phyloP scores from a whole-genome alignment of 2,888 invertebrate species.

The Perizoma flavofasciatum region DNA sequence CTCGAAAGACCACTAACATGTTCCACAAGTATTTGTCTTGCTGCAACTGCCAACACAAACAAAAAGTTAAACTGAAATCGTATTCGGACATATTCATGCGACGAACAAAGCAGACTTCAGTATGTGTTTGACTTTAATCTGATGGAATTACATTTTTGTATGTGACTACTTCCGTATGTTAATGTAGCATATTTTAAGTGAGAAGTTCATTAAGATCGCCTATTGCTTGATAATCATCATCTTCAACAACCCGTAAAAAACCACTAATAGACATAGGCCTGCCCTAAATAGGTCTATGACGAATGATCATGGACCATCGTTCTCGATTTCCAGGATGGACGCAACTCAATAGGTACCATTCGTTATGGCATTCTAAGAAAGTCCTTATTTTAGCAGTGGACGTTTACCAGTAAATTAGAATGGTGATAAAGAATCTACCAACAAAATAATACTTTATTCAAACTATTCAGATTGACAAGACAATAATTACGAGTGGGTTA shows the following conservation, averaged over 20 bases:
- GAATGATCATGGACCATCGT: too few species aligned
- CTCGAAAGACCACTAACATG: constrained; percentile 44
- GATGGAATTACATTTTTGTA: constrained; percentile 10
- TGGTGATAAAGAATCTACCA: too few species aligned
- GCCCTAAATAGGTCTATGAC: too few species aligned
- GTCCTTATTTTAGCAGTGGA: neutral
- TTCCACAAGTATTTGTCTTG: constrained; percentile 46
- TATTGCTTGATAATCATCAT: too few species aligned
- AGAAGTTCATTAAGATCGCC: neutral
- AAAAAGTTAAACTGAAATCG: constrained; percentile 29
- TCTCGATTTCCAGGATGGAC: too few species aligned
- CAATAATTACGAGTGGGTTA: constrained; percentile 16
- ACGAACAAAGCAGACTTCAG: constrained; percentile 17
- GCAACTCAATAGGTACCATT: too few species aligned
- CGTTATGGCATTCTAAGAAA: too few species aligned
- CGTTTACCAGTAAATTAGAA: neutral
- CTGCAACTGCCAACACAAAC: constrained; percentile 37
- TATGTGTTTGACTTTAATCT: constrained; percentile 19
- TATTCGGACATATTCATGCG: constrained; percentile 31
- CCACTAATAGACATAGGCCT: too few species aligned
- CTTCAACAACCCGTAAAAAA: too few species aligned
- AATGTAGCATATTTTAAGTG: neutral
- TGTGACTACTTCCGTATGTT: neutral
- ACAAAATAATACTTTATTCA: neutral
- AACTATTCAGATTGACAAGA: constrained; percentile 20